phyloP scores from a whole-genome alignment of 2,888 invertebrate genomes.

The Allolobophora icterica region DNA sequence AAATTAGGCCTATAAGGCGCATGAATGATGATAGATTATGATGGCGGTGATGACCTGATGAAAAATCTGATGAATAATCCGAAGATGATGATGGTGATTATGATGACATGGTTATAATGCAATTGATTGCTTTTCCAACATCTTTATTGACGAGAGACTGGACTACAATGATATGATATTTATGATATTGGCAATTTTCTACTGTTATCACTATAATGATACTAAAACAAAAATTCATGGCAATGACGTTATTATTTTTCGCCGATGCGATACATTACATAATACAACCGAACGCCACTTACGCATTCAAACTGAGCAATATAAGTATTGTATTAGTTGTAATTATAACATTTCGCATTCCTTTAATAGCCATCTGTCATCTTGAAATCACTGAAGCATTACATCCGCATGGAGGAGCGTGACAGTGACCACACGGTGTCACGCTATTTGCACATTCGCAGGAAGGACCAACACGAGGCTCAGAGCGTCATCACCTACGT shows the following conservation, averaged over 20 bases:
- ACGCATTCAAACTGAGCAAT: too few species aligned
- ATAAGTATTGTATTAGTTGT: too few species aligned
- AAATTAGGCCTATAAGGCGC: too few species aligned
- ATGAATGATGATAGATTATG: background rate
- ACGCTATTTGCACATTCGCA: slow-evolving; percentile 88
- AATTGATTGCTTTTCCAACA: too few species aligned
- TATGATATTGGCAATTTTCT: too few species aligned
- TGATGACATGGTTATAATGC: too few species aligned
- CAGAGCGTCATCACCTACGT: slow-evolving; percentile 53
- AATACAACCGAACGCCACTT: too few species aligned
- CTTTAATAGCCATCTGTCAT: slow-evolving; percentile 70
- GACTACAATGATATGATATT: too few species aligned
- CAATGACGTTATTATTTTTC: background rate
- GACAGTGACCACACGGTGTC: slow-evolving; percentile 95
- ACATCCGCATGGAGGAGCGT: slow-evolving; percentile 91
- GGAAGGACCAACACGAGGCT: slow-evolving; percentile 82
- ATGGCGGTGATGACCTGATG: background rate
- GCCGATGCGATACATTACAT: background rate
- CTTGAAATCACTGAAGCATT: slow-evolving; percentile 89
- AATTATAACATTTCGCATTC: background rate
- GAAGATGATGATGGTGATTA: too few species aligned
- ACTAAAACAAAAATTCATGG: background rate
- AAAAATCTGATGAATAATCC: too few species aligned
- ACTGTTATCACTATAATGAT: too few species aligned
- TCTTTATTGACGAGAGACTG: too few species aligned